phyloP scores from a whole-genome alignment of 1,140 invertebrate species.

The Phocides pigmalion region DNA sequence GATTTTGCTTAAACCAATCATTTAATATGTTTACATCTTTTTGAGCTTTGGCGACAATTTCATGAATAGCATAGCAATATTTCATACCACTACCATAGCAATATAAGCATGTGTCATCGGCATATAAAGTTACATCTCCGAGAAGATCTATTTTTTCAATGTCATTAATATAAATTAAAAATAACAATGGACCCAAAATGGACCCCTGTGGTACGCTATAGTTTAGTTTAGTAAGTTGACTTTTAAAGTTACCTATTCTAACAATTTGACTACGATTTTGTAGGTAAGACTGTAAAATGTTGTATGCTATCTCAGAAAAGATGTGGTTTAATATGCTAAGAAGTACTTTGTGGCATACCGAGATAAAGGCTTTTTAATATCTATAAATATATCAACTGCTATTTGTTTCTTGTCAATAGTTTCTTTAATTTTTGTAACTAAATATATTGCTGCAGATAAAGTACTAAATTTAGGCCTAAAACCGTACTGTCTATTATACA shows the following conservation, averaged over 20 bases:
- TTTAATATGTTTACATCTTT: constrained; percentile 19
- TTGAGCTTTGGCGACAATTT: constrained; percentile 25
- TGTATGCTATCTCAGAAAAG: background rate
- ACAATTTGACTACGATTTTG: background rate
- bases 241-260: background rate
- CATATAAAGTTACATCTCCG: constrained; percentile 3
- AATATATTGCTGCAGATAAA: too few species aligned
- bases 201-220: background rate
- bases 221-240: background rate
- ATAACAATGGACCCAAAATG: background rate
- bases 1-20: constrained; percentile 22
- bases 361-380: too few species aligned
- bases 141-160: background rate
- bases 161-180: background rate
- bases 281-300: background rate
- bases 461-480: too few species aligned
- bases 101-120: constrained; percentile 26
- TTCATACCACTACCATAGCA: constrained; percentile 27
- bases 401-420: too few species aligned
- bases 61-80: too few species aligned
- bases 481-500: too few species aligned
- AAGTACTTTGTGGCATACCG: too few species aligned
- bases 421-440: too few species aligned
- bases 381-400: background rate
- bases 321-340: background rate